phyloP scores from a whole-genome alignment of 1,140 invertebrate genomes.

The Ceratina japonica region DNA sequence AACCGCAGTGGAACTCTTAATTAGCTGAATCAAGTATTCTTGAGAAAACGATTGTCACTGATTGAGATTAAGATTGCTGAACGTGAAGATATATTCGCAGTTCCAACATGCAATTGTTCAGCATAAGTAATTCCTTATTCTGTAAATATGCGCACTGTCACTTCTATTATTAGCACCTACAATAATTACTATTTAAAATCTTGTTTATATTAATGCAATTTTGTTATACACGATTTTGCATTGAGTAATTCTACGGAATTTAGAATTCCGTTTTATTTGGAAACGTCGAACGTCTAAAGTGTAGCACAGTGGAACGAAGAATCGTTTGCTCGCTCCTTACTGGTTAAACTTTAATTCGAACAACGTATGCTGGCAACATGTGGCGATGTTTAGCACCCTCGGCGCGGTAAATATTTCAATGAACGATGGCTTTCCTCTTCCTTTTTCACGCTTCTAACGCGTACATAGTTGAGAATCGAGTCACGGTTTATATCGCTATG shows the following conservation, averaged over 20 bases:
- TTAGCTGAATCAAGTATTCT: not conserved
- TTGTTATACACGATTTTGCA: too few relatives aligned
- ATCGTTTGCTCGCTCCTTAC: too few relatives aligned
- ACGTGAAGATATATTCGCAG: not conserved
- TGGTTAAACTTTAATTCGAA: not conserved
- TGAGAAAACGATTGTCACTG: not conserved
- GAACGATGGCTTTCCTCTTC: constrained; percentile 5
- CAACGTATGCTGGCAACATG: not conserved
- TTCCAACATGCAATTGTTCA: too few relatives aligned
- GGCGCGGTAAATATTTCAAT: not conserved
- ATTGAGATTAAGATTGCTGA: not conserved
- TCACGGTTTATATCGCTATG: constrained; percentile 33
- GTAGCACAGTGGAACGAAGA: too few relatives aligned
- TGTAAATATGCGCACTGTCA: not conserved
- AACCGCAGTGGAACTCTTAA: not conserved
- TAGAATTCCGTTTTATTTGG: too few relatives aligned
- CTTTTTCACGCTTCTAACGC: constrained; percentile 15
- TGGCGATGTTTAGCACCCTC: not conserved
- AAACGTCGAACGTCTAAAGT: too few relatives aligned
- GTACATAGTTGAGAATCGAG: constrained; percentile 7
- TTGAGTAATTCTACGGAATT: too few relatives aligned
- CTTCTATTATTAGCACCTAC: not conserved
- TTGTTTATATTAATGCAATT: too few relatives aligned
- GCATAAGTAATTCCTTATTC: not conserved
- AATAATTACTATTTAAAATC: not conserved